phyloP scores from a whole-genome alignment of 1,140 invertebrate species.

The Macrocentrus cingulum region DNA sequence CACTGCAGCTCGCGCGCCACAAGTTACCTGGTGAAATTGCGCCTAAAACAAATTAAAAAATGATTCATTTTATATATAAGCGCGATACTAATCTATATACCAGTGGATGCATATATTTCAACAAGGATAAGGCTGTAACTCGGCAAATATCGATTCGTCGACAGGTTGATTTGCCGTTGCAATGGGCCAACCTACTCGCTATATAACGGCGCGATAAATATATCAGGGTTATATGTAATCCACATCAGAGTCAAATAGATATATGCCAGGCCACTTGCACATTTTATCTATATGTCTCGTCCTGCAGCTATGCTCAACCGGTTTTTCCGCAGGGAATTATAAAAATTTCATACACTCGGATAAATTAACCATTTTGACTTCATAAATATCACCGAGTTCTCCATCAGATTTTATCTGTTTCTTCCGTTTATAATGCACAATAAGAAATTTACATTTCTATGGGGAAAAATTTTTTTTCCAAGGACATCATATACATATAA shows the following conservation, averaged over 20 bases:
- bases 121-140: neutral
- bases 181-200: neutral
- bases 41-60: too few relatives aligned
- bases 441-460: too few relatives aligned
- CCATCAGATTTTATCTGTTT: too few relatives aligned
- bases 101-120: too few relatives aligned
- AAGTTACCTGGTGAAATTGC: conserved; percentile 10
- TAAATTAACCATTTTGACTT: neutral
- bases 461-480: too few relatives aligned
- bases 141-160: conserved; percentile 9
- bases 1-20: neutral
- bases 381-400: neutral
- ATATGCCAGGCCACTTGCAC: neutral
- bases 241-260: conserved; percentile 15
- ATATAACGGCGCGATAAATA: conserved; percentile 16
- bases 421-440: too few relatives aligned
- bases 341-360: neutral
- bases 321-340: conserved; percentile 16
- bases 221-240: conserved; percentile 1
- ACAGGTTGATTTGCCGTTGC: conserved; percentile 14
- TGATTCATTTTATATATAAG: too few relatives aligned
- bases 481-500: too few relatives aligned
- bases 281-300: neutral
- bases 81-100: too few relatives aligned
- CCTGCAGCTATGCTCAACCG: conserved; percentile 15